These are phyloP conservation scores for Hemiscyllium ocellatum DNA, from an alignment of 2,113 vertebrate genomes.

Conservation along the genomic window DNA sequence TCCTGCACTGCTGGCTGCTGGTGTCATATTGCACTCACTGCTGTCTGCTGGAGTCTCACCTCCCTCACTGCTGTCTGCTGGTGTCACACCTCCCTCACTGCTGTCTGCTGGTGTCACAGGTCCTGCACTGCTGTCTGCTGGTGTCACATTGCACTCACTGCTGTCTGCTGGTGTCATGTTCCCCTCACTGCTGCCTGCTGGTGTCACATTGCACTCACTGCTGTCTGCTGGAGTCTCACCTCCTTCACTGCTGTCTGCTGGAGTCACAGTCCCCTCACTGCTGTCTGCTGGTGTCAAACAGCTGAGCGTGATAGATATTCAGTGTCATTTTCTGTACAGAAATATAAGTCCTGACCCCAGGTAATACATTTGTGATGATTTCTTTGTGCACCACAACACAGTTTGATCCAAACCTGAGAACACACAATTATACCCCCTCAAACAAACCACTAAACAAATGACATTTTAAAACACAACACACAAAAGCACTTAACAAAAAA, in stretches of 20 bases:
- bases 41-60: background rate
- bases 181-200: background rate
- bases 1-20: background rate
- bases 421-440: background rate
- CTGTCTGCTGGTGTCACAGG: background rate
- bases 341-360: background rate
- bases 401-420: background rate
- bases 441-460: background rate
- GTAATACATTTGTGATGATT: background rate
- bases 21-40: background rate
- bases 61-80: background rate
- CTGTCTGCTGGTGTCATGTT: background rate
- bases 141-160: background rate
- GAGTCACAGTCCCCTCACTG: background rate
- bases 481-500: background rate
- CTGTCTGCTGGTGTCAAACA: background rate
- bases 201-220: background rate
- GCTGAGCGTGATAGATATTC: background rate
- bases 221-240: background rate
- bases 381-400: background rate
- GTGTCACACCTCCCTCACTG: background rate
- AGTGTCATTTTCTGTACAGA: background rate
- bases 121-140: background rate
- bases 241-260: background rate
- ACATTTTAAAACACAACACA: background rate